These are phyloP conservation scores for Grammomys dolichurus DNA, from an alignment of 2,113 vertebrate species.

Conservation along the genomic window DNA sequence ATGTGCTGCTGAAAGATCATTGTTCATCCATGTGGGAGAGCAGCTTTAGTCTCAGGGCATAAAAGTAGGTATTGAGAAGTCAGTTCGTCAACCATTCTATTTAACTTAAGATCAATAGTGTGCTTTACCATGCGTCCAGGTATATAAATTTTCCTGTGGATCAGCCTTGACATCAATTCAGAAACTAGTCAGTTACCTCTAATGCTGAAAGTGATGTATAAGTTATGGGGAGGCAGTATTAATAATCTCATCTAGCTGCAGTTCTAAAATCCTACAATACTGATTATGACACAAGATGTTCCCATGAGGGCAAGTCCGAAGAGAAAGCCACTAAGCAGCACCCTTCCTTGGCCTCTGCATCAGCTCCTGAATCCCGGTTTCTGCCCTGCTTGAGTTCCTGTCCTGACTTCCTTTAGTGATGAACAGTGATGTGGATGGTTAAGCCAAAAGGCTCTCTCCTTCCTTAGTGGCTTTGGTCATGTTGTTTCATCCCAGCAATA, in stretches of 20 bases:
- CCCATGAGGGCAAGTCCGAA: background rate
- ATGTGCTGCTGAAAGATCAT: background rate
- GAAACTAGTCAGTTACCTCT: background rate
- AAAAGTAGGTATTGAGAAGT: background rate
- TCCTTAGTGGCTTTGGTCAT: background rate
- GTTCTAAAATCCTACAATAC: background rate
- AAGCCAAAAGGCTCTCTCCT: background rate
- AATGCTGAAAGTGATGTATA: background rate
- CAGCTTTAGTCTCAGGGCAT: too few species aligned
- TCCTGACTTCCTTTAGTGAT: background rate
- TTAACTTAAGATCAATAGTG: background rate
- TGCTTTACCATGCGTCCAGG: too few species aligned
- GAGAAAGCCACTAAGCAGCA: background rate
- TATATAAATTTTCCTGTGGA: background rate
- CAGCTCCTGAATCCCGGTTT: background rate
- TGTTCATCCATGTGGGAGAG: background rate
- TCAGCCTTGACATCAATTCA: background rate
- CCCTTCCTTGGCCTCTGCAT: too few species aligned
- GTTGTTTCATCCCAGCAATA: background rate
- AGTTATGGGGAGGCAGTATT: background rate
- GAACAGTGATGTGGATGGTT: background rate
- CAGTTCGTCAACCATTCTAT: background rate
- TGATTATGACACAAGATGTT: background rate
- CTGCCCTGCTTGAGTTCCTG: background rate
- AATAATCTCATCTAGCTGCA: background rate